Evolutionary conservation across 2,888 invertebrate species (phyloP).

Genomic region (Hypselothyrea guttata): DNA sequence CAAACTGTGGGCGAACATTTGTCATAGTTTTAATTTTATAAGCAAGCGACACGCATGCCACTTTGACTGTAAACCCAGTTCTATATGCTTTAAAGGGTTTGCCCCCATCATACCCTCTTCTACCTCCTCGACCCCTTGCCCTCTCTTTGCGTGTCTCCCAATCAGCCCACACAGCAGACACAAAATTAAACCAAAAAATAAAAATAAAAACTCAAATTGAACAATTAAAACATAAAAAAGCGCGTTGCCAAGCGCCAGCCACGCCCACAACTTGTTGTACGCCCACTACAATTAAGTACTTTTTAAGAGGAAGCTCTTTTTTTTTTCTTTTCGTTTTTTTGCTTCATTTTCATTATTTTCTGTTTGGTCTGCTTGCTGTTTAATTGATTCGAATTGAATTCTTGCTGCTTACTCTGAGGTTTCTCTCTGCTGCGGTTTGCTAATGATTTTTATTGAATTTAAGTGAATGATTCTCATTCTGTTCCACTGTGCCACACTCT

Average conservation of each 20-base stretch:
- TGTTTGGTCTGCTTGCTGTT: slow-evolving; percentile 17
- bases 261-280: slow-evolving; percentile 13
- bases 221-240: slow-evolving; percentile 41
- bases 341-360: too few species aligned
- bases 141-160: slow-evolving; percentile 15
- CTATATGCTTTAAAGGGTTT: slow-evolving; percentile 38
- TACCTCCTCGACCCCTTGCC: background rate
- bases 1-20: slow-evolving; percentile 35
- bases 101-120: background rate
- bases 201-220: slow-evolving; percentile 19
- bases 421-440: background rate
- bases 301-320: slow-evolving; percentile 9
- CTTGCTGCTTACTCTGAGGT: background rate
- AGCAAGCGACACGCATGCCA: slow-evolving; percentile 29
- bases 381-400: slow-evolving; percentile 41
- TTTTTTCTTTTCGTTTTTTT: background rate
- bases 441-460: background rate
- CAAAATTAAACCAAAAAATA: slow-evolving; percentile 14
- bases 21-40: slow-evolving; percentile 43
- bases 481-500: too few species aligned
- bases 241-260: slow-evolving; percentile 35
- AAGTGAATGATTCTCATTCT: background rate
- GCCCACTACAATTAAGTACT: slow-evolving; percentile 29
- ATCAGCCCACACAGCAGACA: slow-evolving; percentile 6
- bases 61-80: slow-evolving; percentile 23